Base-by-base conservation (phyloP, 2,797 vertebrate species). In the Ficedula albicollis region DNA sequence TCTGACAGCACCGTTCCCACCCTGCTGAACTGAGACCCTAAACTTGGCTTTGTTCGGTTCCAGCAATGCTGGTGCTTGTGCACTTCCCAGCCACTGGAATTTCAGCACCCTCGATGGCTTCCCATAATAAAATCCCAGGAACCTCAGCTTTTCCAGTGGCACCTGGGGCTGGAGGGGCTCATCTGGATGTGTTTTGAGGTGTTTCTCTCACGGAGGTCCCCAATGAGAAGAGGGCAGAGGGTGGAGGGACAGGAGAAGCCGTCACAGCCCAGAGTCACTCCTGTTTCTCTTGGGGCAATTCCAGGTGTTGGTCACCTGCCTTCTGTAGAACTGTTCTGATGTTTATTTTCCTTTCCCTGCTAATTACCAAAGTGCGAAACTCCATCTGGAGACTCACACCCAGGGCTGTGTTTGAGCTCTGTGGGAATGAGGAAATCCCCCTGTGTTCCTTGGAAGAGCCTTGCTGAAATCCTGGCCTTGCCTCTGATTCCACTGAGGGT, bases 291-390 rank as follows among this genome's bases (percentile, higher is more conserved):
- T 49, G 79, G 51, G 51, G 69, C 43, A 34, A 14, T 43, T 83
- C 79, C 86, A 63, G 39, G 36, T 48, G 54, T 51, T 56, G 22
- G 12, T 80, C 92, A 85, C 30, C 85, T 27, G 18, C 75, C 70
- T 91, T 55, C 14, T 0, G 0, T 3, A 26, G n/a, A 62, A 21
- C 3, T 23, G 4, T 36, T 38, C 8, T 6, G 5, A 56, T 48
- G 73, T 90, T 94, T 86, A 56, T 93, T 96, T 91, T 79, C 90
- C 92, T 90, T 90, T 90, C 76, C 32, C 80, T 54, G 62, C 22
- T 96, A 90, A 94, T 93, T 96, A 54, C 56, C 4, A 96, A 95
- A 95, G 90, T 38, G 70, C 87, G 82, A 73, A 89, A 67, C 73
- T 86, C 90, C 88, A 88, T 80, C 41, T 21, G 54, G 22, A 43